phyloP scores from a whole-genome alignment of 2,888 invertebrate species.

The Sepioteuthis lessoniana region DNA sequence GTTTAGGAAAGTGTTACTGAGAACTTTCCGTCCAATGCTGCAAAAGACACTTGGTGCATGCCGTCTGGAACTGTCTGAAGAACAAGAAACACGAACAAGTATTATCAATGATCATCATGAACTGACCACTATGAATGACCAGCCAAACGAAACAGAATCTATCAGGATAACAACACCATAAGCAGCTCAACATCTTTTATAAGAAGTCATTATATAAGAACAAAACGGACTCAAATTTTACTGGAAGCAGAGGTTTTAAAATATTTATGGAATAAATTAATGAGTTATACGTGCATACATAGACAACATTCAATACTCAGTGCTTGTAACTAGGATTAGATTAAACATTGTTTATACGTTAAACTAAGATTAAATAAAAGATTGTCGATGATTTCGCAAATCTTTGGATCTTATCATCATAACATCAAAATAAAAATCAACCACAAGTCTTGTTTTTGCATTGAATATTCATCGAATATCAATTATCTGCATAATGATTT shows the following conservation, averaged over 20 bases:
- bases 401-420: too few species aligned
- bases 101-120: conserved; percentile 54
- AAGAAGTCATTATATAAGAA: background rate
- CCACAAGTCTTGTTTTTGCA: too few species aligned
- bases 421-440: too few species aligned
- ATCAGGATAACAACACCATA: background rate
- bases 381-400: too few species aligned
- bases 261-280: background rate
- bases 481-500: too few species aligned
- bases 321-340: too few species aligned
- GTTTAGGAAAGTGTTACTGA: conserved; percentile 67
- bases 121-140: conserved; percentile 53
- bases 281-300: background rate
- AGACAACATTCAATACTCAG: too few species aligned
- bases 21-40: conserved; percentile 59
- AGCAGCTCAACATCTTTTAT: background rate
- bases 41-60: conserved; percentile 49
- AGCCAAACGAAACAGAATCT: conserved; percentile 1
- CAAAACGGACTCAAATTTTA: background rate
- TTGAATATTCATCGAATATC: too few species aligned
- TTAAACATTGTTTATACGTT: too few species aligned
- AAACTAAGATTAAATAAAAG: too few species aligned
- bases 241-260: background rate
- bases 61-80: conserved; percentile 53
- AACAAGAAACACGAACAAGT: conserved; percentile 50